Conservation (phyloP, 2,888 invertebrate species). For the Atethmia centrago region DNA sequence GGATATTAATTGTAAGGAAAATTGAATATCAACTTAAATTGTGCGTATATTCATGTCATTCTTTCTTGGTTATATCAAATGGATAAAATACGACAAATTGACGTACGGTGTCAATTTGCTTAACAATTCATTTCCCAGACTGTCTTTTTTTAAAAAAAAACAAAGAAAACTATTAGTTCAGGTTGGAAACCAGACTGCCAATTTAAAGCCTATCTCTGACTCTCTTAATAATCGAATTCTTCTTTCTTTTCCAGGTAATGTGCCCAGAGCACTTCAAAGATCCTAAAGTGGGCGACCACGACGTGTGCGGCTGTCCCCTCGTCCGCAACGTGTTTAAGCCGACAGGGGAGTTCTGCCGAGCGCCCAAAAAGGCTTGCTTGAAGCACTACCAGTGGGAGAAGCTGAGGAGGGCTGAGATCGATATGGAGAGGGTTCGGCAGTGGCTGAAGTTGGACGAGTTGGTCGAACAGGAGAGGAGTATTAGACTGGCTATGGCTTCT, state of each 20-base stretch:
- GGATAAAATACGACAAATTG: no score
- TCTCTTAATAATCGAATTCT: neutral
- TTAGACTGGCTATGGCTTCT: constrained; percentile 92
- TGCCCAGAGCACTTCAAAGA: constrained; percentile 99
- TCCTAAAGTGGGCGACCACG: constrained; percentile 95
- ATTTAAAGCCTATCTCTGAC: no score
- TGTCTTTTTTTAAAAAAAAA: no score
- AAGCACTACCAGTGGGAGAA: constrained; percentile 99
- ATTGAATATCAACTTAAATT: no score
- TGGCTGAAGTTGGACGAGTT: constrained; percentile 98
- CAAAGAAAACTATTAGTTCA: no score
- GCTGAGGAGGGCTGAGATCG: constrained; percentile 97
- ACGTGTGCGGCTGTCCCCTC: constrained; percentile 98
- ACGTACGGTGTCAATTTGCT: no score
- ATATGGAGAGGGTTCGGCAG: constrained; percentile 97
- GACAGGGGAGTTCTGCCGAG: constrained; percentile 96
- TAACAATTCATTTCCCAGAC: no score
- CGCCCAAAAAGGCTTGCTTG: constrained; percentile 97
- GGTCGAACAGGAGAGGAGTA: constrained; percentile 97
- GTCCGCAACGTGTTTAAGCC: constrained; percentile 95
- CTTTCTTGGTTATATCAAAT: no score
- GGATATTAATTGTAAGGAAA: no score
- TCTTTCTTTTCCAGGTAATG: constrained; percentile 89
- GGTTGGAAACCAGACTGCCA: neutral
- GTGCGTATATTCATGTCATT: no score